phyloP scores from a whole-genome alignment of 2,113 vertebrate species.

The Epinephelus cyanopodus region DNA sequence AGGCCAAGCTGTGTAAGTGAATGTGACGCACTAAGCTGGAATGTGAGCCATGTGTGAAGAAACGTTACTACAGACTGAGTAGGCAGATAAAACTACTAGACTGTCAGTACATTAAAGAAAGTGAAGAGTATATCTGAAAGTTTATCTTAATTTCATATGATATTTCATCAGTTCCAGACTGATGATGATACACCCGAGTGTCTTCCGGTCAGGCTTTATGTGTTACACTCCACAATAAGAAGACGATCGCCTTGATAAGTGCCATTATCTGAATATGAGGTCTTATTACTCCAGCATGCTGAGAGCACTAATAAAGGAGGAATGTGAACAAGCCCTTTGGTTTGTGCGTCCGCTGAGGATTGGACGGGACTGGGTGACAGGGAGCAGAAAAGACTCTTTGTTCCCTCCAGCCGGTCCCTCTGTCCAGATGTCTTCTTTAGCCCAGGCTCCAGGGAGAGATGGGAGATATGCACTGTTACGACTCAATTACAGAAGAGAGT shows the following conservation, averaged over 20 bases:
- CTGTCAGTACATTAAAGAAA: no score
- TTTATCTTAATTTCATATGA: no score
- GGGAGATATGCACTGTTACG: slow-evolving; percentile 34
- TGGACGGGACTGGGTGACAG: slow-evolving; percentile 30
- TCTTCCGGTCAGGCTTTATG: background rate
- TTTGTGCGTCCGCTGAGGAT: slow-evolving; percentile 19
- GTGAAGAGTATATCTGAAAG: no score
- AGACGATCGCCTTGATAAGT: slow-evolving; percentile 9
- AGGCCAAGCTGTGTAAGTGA: no score
- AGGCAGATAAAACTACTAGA: no score
- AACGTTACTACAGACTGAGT: no score
- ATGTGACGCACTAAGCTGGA: no score
- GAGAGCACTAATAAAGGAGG: slow-evolving; percentile 35
- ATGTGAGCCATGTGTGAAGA: no score
- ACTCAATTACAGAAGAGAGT: slow-evolving; percentile 20
- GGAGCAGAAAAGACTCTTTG: slow-evolving; percentile 65
- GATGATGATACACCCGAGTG: background rate
- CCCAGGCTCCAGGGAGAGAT: slow-evolving; percentile 23
- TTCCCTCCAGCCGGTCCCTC: slow-evolving; percentile 45
- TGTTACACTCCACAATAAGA: background rate
- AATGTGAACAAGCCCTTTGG: slow-evolving; percentile 37
- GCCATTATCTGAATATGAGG: slow-evolving; percentile 24
- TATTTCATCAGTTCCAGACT: background rate
- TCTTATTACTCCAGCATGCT: slow-evolving; percentile 20
- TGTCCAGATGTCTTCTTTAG: slow-evolving; percentile 55